Conservation (phyloP, 2,888 invertebrate genomes). For the Cantharis rustica region DNA sequence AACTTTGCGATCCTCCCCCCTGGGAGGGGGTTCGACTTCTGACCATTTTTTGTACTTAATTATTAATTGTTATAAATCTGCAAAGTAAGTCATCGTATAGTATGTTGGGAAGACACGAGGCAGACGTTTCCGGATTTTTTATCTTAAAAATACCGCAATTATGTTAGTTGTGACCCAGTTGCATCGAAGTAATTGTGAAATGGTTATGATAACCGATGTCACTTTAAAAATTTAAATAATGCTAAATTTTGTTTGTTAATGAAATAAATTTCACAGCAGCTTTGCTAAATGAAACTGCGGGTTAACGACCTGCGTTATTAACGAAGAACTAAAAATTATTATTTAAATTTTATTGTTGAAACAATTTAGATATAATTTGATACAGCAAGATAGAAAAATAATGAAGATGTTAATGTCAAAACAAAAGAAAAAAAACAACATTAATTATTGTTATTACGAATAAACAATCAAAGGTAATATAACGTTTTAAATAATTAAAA, state of each 20-base stretch:
- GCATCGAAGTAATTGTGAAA: neutral
- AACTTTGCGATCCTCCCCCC: constrained; percentile 60
- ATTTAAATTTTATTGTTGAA: neutral
- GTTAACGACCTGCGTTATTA: neutral
- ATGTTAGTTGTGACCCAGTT: neutral
- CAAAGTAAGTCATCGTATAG: constrained; percentile 1
- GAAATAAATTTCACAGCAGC: neutral
- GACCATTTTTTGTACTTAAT: constrained; percentile 39
- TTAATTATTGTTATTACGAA: neutral
- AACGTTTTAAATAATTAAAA: neutral
- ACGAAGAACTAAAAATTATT: neutral
- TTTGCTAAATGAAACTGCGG: neutral
- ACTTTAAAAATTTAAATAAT: neutral
- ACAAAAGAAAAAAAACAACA: neutral
- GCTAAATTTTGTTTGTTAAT: neutral
- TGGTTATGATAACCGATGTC: neutral
- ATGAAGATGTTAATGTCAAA: neutral
- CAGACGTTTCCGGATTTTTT: neutral
- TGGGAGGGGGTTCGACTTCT: constrained; percentile 46
- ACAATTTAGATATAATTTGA: neutral
- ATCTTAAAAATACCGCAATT: neutral
- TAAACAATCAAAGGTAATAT: neutral
- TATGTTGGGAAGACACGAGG: neutral
- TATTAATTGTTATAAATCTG: constrained; percentile 8
- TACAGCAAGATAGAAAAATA: neutral